phyloP scores from a whole-genome alignment of 2,888 invertebrate genomes.

The Slavum lentiscoides region DNA sequence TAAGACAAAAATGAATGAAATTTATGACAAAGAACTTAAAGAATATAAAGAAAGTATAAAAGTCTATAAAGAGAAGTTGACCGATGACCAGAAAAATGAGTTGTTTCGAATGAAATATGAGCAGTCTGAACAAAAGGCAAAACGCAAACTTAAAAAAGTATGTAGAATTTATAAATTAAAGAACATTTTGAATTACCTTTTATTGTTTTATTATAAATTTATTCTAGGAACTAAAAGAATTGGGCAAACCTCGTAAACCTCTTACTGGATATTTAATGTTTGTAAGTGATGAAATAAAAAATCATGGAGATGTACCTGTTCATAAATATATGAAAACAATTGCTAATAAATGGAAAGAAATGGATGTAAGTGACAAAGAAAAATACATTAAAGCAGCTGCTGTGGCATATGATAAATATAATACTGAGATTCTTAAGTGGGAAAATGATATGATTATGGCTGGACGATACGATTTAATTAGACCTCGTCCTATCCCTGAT shows the following conservation, averaged over 20 bases:
- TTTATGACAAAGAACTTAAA: slow-evolving; percentile 27
- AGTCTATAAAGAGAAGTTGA: slow-evolving; percentile 21
- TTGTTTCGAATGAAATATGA: slow-evolving; percentile 27
- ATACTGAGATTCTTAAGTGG: slow-evolving; percentile 22
- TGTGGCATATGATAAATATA: slow-evolving; percentile 17
- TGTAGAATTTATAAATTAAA: background rate
- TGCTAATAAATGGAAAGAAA: slow-evolving; percentile 40
- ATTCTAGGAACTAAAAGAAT: slow-evolving; percentile 43
- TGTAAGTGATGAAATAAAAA: slow-evolving; percentile 25
- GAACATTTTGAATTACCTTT: background rate
- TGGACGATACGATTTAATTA: slow-evolving; percentile 34
- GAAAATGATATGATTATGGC: slow-evolving; percentile 36
- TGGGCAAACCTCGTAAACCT: slow-evolving; percentile 47
- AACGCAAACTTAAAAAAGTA: slow-evolving; percentile 49
- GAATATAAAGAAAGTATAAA: slow-evolving; percentile 23
- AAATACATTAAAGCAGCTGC: slow-evolving; percentile 23
- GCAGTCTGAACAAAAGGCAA: slow-evolving; percentile 14
- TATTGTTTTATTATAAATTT: background rate
- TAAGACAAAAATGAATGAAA: slow-evolving; percentile 25
- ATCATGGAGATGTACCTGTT: slow-evolving; percentile 23
- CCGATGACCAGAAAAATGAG: slow-evolving; percentile 38
- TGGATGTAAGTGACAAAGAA: slow-evolving; percentile 20
- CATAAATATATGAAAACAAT: slow-evolving; percentile 14
- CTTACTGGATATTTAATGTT: slow-evolving; percentile 32
- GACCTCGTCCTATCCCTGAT: background rate